A percentile compares a stretch with the other conserved stretches of the same genome.
Evolutionary conservation across 2,888 invertebrate species (phyloP).

Genomic region (Drosophila lacicola): DNA sequence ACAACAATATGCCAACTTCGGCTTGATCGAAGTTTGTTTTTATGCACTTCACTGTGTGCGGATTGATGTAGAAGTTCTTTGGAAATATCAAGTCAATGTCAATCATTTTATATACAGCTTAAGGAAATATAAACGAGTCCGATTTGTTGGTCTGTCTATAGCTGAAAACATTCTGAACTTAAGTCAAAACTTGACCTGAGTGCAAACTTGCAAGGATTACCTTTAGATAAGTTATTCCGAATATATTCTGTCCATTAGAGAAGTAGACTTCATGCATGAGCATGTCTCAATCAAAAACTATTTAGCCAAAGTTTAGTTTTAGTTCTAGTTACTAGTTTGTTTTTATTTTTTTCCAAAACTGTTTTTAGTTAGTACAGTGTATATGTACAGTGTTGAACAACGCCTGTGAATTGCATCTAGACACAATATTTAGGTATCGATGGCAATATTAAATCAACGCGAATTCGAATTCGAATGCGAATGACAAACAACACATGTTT

Average conservation of each 20-base stretch:
- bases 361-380: slow-evolving; percentile 19
- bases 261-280: slow-evolving; percentile 64
- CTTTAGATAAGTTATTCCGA: slow-evolving; percentile 12
- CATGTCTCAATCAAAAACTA: slow-evolving; percentile 51
- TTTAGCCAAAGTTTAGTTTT: slow-evolving; percentile 40
- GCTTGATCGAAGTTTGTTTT: slow-evolving; percentile 47
- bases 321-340: slow-evolving; percentile 26
- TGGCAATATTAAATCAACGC: slow-evolving; percentile 34
- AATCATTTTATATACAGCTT: not conserved
- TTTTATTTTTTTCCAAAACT: not conserved
- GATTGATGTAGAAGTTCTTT: slow-evolving; percentile 2
- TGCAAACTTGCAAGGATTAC: not conserved
- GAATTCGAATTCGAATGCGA: slow-evolving; percentile 30
- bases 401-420: slow-evolving; percentile 57
- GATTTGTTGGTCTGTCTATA: slow-evolving; percentile 3
- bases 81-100: not conserved
- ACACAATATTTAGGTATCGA: slow-evolving; percentile 28
- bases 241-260: not conserved
- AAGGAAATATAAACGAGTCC: not conserved
- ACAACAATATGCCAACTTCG: slow-evolving; percentile 37
- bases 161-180: no score
- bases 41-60: slow-evolving; percentile 52
- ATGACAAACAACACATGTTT: slow-evolving; percentile 21
- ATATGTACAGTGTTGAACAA: slow-evolving; percentile 5
- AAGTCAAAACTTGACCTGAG: no score